phyloP scores from a whole-genome alignment of 2,113 vertebrate genomes.

The Dipodomys merriami region DNA sequence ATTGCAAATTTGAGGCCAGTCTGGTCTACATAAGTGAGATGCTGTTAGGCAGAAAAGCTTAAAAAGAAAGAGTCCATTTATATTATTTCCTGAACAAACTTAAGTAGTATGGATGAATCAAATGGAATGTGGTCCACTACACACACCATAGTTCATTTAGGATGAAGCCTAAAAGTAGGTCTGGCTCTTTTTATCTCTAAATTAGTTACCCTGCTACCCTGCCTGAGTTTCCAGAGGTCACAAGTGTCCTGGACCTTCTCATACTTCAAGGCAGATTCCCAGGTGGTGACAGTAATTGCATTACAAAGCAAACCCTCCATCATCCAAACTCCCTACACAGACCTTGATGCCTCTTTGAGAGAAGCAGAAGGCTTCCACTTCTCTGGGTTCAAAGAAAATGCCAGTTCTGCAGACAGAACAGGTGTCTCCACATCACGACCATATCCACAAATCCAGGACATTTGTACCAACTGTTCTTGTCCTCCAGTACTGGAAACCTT shows the following conservation, averaged over 20 bases:
- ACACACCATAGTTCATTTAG: neutral
- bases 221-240: slow-evolving; percentile 20
- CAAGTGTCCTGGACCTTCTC: neutral
- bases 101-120: neutral
- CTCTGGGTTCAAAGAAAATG: slow-evolving; percentile 40
- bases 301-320: neutral
- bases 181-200: neutral
- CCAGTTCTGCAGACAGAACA: slow-evolving; percentile 51
- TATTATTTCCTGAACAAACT: neutral
- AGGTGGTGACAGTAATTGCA: slow-evolving; percentile 67
- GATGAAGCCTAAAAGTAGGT: slow-evolving; percentile 13
- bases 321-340: slow-evolving; percentile 12
- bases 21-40: neutral
- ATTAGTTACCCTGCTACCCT: neutral
- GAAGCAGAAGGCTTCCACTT: neutral
- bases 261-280: slow-evolving; percentile 36
- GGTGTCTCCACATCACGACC: slow-evolving; percentile 50
- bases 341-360: neutral
- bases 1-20: neutral
- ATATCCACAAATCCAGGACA: slow-evolving; percentile 57
- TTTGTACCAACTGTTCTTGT: slow-evolving; percentile 62
- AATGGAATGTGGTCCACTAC: neutral
- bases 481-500: slow-evolving; percentile 60
- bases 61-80: neutral
- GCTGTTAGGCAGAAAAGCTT: neutral